These are phyloP conservation scores for Stercorarius parasiticus DNA, from an alignment of 2,113 vertebrate species.

Conservation along the genomic window DNA sequence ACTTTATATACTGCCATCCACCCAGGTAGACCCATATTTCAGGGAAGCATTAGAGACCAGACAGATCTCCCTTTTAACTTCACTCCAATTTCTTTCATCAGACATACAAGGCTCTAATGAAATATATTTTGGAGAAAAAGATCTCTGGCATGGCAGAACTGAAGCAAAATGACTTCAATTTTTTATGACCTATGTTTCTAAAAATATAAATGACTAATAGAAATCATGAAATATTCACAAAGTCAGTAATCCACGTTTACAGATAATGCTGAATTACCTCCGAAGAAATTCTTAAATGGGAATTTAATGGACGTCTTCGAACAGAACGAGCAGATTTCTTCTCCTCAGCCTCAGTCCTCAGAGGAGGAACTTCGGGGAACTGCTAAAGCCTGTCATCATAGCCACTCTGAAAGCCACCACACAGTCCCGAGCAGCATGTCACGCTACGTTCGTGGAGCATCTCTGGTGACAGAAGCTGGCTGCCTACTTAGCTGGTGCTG, in stretches of 20 bases:
- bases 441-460: neutral
- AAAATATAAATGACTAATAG: slow-evolving; percentile 66
- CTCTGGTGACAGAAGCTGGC: neutral
- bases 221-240: slow-evolving; percentile 73
- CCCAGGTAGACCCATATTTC: neutral
- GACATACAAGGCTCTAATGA: neutral
- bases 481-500: neutral
- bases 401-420: neutral
- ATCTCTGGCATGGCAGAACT: neutral
- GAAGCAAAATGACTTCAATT: slow-evolving; percentile 65
- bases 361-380: neutral
- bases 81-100: neutral
- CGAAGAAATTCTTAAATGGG: neutral
- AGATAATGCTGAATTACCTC: slow-evolving; percentile 23
- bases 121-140: neutral
- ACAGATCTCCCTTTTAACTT: neutral
- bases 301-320: slow-evolving; percentile 2
- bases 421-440: neutral
- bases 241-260: slow-evolving; percentile 41
- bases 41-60: neutral
- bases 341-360: neutral
- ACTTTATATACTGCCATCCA: neutral
- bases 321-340: neutral
- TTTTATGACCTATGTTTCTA: slow-evolving; percentile 67
- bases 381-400: accelerated